A percentile compares a stretch with the other conserved stretches of the same genome.
These are phyloP conservation scores for Glomeris marginata DNA, from an alignment of 2,888 invertebrate species.

Conservation along the genomic window DNA sequence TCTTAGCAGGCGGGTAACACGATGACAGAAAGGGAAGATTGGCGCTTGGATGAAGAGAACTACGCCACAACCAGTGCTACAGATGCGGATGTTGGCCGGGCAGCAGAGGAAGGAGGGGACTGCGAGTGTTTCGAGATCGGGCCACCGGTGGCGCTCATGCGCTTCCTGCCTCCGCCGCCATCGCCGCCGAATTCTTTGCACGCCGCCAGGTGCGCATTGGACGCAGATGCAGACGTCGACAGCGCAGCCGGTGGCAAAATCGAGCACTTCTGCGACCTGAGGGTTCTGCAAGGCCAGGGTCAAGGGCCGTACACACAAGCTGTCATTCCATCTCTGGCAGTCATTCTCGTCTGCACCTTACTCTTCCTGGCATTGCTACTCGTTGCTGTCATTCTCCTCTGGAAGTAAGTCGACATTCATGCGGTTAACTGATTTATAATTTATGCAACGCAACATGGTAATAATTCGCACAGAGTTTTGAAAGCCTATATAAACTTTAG, in stretches of 20 bases:
- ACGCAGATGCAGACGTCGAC: constrained; percentile 17
- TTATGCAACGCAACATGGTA: too few relatives aligned
- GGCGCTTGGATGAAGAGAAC: too few relatives aligned
- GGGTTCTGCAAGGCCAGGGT: constrained; percentile 14
- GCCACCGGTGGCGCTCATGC: too few relatives aligned
- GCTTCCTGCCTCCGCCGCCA: constrained; percentile 16
- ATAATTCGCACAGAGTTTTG: too few relatives aligned
- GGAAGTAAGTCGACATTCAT: constrained; percentile 17
- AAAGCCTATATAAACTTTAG: too few relatives aligned
- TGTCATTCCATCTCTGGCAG: constrained; percentile 15
- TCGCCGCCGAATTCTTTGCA: constrained; percentile 26
- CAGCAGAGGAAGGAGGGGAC: too few relatives aligned
- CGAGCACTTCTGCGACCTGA: constrained; percentile 13
- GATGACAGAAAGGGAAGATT: too few relatives aligned
- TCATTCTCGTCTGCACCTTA: constrained; percentile 15
- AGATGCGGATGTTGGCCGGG: too few relatives aligned
- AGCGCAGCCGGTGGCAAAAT: constrained; percentile 8
- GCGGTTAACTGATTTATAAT: too few relatives aligned
- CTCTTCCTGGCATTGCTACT: constrained; percentile 15
- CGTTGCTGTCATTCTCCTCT: constrained; percentile 13
- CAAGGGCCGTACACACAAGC: constrained; percentile 15
- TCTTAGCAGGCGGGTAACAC: too few relatives aligned
- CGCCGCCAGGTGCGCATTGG: constrained; percentile 13
- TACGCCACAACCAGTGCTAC: too few relatives aligned
- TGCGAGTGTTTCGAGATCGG: too few relatives aligned